Percentiles rank a stretch among this genome's conserved stretches.
Conservation (phyloP, 2,113 vertebrate genomes). For the Eidolon helvum region DNA sequence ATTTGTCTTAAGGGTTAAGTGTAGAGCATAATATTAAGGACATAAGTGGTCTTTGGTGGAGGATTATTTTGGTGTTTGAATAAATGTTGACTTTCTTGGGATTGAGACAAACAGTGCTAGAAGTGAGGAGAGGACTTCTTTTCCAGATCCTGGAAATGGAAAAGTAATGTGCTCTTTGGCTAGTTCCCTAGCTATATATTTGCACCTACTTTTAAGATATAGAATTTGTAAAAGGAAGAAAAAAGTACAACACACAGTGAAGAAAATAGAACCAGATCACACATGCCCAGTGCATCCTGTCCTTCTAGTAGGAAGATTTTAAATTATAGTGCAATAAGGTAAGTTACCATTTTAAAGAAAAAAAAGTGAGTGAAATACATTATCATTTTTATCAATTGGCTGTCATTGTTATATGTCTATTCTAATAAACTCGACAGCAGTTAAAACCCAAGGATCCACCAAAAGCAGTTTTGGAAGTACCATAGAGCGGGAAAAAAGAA, state of each 20-base stretch:
- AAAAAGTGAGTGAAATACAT: not conserved
- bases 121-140: not conserved
- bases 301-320: not conserved
- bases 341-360: not conserved
- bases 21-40: not conserved
- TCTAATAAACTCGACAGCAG: not conserved
- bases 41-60: not conserved
- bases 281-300: not conserved
- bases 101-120: not conserved
- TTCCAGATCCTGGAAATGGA: not conserved
- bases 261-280: not conserved
- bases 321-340: not conserved
- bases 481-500: not conserved
- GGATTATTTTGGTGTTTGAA: not conserved
- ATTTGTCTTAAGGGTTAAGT: not conserved
- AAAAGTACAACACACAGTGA: not conserved
- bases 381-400: not conserved
- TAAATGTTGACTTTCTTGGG: not conserved
- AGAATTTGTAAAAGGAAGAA: not conserved
- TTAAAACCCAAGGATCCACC: not conserved
- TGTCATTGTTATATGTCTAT: not conserved
- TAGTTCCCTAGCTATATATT: not conserved
- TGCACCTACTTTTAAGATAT: not conserved
- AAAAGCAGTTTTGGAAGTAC: not conserved
- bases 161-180: not conserved